Conservation (phyloP, 1,140 invertebrate species). For the Anastrepha ludens region DNA sequence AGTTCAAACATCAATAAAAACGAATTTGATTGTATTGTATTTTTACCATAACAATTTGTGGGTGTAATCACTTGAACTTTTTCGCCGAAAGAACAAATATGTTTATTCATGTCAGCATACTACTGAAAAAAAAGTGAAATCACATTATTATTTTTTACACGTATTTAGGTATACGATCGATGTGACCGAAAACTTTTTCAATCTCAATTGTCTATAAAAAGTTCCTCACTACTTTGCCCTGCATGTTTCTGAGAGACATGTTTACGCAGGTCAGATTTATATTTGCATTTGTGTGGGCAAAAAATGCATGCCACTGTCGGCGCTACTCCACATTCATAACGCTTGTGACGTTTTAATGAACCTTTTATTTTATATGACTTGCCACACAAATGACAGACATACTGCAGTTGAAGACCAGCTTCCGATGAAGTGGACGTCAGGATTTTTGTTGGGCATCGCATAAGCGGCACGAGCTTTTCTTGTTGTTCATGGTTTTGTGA, state of each 20-base stretch:
- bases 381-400: slow-evolving; percentile 76
- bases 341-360: slow-evolving; percentile 77
- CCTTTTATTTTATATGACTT: slow-evolving; percentile 77
- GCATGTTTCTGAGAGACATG: slow-evolving; percentile 71
- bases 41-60: too few species aligned
- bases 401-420: slow-evolving; percentile 66
- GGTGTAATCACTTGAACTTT: too few species aligned
- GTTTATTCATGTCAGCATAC: too few species aligned
- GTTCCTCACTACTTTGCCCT: not conserved
- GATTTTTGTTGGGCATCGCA: slow-evolving; percentile 26
- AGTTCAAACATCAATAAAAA: too few species aligned
- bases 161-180: too few species aligned
- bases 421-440: slow-evolving; percentile 58
- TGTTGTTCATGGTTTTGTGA: not conserved
- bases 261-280: slow-evolving; percentile 72
- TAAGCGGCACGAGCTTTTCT: not conserved
- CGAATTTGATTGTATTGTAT: too few species aligned
- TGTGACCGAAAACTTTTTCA: not conserved
- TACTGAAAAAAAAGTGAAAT: too few species aligned
- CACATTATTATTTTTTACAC: too few species aligned
- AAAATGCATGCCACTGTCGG: slow-evolving; percentile 70
- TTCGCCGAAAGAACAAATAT: too few species aligned
- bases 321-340: slow-evolving; percentile 80
- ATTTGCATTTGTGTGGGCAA: slow-evolving; percentile 73
- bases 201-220: not conserved